A percentile compares a stretch with the other conserved stretches of the same genome.
phyloP scores from a whole-genome alignment of 2,888 invertebrate species.

The Euplexia lucipara region DNA sequence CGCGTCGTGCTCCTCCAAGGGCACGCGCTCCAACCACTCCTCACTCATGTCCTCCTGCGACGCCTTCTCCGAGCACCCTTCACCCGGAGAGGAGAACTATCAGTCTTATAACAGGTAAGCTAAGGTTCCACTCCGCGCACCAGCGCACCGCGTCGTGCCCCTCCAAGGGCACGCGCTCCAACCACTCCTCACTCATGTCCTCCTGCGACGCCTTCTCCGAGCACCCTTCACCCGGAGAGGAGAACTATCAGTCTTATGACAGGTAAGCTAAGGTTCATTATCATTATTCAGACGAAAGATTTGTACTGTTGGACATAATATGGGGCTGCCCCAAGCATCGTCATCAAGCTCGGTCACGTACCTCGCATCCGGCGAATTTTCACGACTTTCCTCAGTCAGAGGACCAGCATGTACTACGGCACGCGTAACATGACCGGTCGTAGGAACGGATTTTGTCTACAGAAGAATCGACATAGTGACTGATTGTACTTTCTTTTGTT shows the following conservation, averaged over 20 bases:
- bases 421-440: too few species aligned
- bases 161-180: slow-evolving; percentile 89
- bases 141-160: slow-evolving; percentile 88
- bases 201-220: slow-evolving; percentile 89
- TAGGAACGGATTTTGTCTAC: too few species aligned
- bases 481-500: too few species aligned
- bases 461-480: too few species aligned
- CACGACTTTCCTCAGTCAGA: too few species aligned
- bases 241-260: slow-evolving; percentile 88
- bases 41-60: slow-evolving; percentile 88
- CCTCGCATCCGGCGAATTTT: too few species aligned
- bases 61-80: slow-evolving; percentile 88
- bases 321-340: too few species aligned
- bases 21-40: slow-evolving; percentile 89
- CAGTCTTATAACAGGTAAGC: slow-evolving; percentile 88
- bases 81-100: slow-evolving; percentile 88
- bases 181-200: slow-evolving; percentile 88
- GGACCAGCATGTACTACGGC: too few species aligned
- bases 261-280: slow-evolving; percentile 72
- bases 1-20: slow-evolving; percentile 89
- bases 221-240: slow-evolving; percentile 88
- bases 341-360: too few species aligned
- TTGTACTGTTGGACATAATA: too few species aligned
- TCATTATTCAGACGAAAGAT: too few species aligned
- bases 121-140: slow-evolving; percentile 84